A percentile compares a stretch with the other conserved stretches of the same genome.
Evolutionary conservation across 2,113 vertebrate species (phyloP).

Genomic region (Oryzias melastigma): DNA sequence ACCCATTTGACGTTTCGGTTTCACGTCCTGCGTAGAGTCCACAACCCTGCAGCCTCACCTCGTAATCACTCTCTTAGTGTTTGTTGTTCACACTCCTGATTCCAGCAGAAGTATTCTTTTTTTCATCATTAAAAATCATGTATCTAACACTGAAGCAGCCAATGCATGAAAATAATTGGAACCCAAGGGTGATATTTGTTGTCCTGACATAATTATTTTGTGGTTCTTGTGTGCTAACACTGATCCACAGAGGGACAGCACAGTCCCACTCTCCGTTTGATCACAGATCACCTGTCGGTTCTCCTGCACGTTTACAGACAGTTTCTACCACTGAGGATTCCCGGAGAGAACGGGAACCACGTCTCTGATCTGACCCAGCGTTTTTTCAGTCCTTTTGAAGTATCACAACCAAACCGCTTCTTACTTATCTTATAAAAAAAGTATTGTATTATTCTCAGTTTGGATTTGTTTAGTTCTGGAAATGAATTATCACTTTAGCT

Average conservation of each 20-base stretch:
- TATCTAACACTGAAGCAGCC: conserved; percentile 70
- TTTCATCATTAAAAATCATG: conserved; percentile 48
- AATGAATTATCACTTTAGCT: no score
- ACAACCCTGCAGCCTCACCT: conserved; percentile 4
- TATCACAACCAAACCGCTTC: no score
- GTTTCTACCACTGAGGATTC: no score
- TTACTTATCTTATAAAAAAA: no score
- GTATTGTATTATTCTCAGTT: no score
- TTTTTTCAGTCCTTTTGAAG: no score
- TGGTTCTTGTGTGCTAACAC: conserved; percentile 72
- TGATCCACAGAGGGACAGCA: conserved; percentile 61
- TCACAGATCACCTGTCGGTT: conserved; percentile 69
- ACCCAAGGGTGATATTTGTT: conserved; percentile 84
- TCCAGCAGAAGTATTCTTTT: conserved; percentile 40
- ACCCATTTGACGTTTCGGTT: no score
- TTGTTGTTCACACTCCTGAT: conserved; percentile 42
- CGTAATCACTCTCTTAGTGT: conserved; percentile 17
- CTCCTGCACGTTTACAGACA: no score
- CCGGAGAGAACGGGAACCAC: no score
- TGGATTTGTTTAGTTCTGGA: no score
- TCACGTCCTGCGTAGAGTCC: conserved; percentile 5
- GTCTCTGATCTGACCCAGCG: no score
- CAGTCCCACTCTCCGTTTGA: conserved; percentile 70
- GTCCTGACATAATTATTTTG: conserved; percentile 81
- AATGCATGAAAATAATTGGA: conserved; percentile 84